Evolutionary conservation across 2,888 invertebrate genomes (phyloP).

Genomic region (Mactromeris polynyma): DNA sequence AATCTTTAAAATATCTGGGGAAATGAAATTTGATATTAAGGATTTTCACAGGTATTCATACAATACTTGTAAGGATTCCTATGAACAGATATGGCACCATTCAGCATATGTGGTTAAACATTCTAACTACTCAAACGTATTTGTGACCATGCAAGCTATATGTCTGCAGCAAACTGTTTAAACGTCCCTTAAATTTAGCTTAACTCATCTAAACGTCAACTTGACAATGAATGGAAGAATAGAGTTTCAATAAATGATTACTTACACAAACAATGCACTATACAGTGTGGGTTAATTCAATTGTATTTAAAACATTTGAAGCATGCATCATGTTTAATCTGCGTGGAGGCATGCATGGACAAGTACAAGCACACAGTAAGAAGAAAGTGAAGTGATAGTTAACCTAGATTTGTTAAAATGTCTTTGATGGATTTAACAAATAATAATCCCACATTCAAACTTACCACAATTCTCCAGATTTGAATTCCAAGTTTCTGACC

Average conservation of each 20-base stretch:
- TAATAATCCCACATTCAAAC: constrained; percentile 42
- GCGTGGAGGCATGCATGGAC: not conserved
- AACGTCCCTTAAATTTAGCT: no score
- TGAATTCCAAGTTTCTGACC: constrained; percentile 82
- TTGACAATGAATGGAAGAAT: no score
- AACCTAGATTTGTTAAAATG: not conserved
- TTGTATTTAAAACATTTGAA: no score
- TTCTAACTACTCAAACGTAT: not conserved
- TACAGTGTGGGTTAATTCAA: no score
- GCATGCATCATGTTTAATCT: not conserved
- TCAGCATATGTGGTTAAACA: not conserved
- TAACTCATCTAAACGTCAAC: no score
- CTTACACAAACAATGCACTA: no score
- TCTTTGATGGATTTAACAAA: not conserved
- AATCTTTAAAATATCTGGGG: not conserved
- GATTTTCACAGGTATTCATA: not conserved
- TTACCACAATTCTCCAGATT: constrained; percentile 86
- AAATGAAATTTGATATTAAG: not conserved
- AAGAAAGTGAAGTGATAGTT: not conserved
- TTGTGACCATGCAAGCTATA: no score
- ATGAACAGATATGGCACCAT: not conserved
- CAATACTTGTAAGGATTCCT: not conserved
- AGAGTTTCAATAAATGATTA: no score
- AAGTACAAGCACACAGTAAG: not conserved
- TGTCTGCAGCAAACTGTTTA: no score